These are phyloP conservation scores for Colletes gigas DNA, from an alignment of 1,140 invertebrate species.

Conservation along the genomic window DNA sequence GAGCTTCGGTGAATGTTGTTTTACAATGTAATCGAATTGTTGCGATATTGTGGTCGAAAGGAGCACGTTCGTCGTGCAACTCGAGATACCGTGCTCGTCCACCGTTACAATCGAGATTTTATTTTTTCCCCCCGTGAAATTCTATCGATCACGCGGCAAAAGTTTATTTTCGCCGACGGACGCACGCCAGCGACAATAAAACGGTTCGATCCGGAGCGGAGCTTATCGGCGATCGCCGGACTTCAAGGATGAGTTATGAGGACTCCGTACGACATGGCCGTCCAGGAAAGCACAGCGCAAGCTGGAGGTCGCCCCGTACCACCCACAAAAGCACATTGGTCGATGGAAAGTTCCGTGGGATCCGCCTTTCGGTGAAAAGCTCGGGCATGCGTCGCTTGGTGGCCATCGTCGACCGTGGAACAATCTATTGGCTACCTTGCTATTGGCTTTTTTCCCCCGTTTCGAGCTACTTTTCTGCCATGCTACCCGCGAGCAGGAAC, in stretches of 20 bases:
- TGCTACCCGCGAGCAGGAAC: not conserved
- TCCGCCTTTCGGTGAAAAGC: slow-evolving; percentile 65
- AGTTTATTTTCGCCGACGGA: slow-evolving; percentile 48
- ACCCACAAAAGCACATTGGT: slow-evolving; percentile 65
- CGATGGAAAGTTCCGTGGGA: slow-evolving; percentile 53
- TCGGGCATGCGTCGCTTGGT: slow-evolving; percentile 56
- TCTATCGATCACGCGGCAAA: slow-evolving; percentile 29
- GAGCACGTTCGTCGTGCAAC: too few species aligned
- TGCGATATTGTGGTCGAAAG: too few species aligned
- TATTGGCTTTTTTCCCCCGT: slow-evolving; percentile 12
- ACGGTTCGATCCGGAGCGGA: slow-evolving; percentile 44
- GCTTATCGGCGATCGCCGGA: slow-evolving; percentile 57
- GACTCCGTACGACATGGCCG: slow-evolving; percentile 56
- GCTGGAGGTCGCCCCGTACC: slow-evolving; percentile 29
- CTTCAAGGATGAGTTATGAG: slow-evolving; percentile 55
- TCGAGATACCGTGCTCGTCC: not conserved
- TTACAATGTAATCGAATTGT: too few species aligned
- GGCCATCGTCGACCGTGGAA: not conserved
- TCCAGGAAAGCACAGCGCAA: slow-evolving; percentile 58
- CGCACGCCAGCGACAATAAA: slow-evolving; percentile 53
- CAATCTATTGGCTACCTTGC: slow-evolving; percentile 25
- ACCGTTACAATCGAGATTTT: not conserved
- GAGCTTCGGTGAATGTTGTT: too few species aligned
- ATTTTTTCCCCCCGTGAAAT: not conserved
- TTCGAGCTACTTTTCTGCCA: not conserved